phyloP scores from a whole-genome alignment of 2,888 invertebrate species.

The Myathropa florea region DNA sequence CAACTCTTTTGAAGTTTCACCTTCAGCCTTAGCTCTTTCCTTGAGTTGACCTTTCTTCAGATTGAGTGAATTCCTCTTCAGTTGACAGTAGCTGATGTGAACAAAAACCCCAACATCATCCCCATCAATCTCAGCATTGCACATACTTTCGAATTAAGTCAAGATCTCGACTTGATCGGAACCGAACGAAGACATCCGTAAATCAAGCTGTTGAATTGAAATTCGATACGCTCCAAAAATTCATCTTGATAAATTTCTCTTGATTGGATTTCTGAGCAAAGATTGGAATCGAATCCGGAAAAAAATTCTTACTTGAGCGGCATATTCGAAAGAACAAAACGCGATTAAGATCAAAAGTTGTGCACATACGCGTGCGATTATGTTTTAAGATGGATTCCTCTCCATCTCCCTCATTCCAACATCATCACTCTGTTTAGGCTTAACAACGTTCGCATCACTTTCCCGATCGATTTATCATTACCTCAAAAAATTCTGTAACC shows the following conservation, averaged over 20 bases:
- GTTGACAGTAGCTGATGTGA: neutral
- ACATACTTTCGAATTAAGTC: slow-evolving; percentile 53
- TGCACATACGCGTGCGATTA: slow-evolving; percentile 27
- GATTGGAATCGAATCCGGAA: slow-evolving; percentile 39
- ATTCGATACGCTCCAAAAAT: slow-evolving; percentile 61
- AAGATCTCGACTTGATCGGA: slow-evolving; percentile 7
- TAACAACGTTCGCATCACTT: slow-evolving; percentile 58
- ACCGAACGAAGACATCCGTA: slow-evolving; percentile 9
- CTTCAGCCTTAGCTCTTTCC: too few relatives aligned
- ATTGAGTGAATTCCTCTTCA: too few relatives aligned
- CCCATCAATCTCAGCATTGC: neutral
- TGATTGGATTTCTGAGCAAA: slow-evolving; percentile 41
- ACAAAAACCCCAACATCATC: neutral
- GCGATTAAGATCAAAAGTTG: slow-evolving; percentile 63
- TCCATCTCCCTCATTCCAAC: neutral
- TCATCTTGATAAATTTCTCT: slow-evolving; percentile 55
- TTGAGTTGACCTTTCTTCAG: too few relatives aligned
- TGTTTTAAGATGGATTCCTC: slow-evolving; percentile 24
- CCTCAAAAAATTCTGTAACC: slow-evolving; percentile 5
- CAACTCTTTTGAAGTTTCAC: slow-evolving; percentile 25
- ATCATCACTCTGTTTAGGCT: slow-evolving; percentile 11
- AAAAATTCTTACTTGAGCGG: slow-evolving; percentile 7
- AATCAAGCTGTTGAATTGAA: slow-evolving; percentile 24
- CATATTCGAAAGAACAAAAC: slow-evolving; percentile 40
- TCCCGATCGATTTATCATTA: slow-evolving; percentile 68